A percentile compares a stretch with the other conserved stretches of the same genome.
These are phyloP conservation scores for Amphimedon queenslandica DNA, from an alignment of 37 sponge, comb jelly and placozoan species.

Conservation along the genomic window DNA sequence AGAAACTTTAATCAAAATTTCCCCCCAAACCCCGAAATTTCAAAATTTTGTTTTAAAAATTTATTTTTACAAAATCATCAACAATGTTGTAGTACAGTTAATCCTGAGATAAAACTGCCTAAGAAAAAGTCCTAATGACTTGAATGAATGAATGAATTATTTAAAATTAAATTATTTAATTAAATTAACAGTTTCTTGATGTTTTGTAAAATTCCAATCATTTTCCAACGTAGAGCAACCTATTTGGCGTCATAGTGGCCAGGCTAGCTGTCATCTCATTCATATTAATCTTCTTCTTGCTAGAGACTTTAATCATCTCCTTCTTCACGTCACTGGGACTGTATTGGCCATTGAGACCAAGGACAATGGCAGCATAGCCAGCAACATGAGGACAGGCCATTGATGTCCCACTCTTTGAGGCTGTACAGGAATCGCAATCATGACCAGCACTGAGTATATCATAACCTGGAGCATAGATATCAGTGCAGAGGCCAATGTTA, in stretches of 20 bases:
- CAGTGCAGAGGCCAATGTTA: conserved; percentile 63
- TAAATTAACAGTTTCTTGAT: conserved; percentile 1
- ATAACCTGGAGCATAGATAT: conserved; percentile 70
- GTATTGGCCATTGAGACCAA: conserved; percentile 14
- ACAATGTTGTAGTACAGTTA: no score
- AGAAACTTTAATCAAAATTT: not conserved
- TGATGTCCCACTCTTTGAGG: conserved; percentile 65
- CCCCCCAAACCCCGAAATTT: no score
- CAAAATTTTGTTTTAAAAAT: no score
- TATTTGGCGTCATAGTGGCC: conserved; percentile 39
- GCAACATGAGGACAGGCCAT: conserved; percentile 78
- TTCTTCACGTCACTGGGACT: conserved; percentile 39
- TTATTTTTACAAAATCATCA: no score
- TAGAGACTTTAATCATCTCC: conserved; percentile 33
- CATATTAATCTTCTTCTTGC: conserved; percentile 24
- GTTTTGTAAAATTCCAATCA: no score
- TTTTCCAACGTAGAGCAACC: conserved; percentile 50
- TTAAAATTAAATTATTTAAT: not conserved
- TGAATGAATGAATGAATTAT: no score
- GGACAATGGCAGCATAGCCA: conserved; percentile 60
- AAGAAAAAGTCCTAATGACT: not conserved
- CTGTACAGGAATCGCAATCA: conserved; percentile 46
- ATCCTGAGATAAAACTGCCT: no score
- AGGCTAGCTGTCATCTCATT: not conserved
- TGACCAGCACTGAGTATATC: conserved; percentile 41